phyloP scores from a whole-genome alignment of 2,888 invertebrate species.

The Aelia acuminata region DNA sequence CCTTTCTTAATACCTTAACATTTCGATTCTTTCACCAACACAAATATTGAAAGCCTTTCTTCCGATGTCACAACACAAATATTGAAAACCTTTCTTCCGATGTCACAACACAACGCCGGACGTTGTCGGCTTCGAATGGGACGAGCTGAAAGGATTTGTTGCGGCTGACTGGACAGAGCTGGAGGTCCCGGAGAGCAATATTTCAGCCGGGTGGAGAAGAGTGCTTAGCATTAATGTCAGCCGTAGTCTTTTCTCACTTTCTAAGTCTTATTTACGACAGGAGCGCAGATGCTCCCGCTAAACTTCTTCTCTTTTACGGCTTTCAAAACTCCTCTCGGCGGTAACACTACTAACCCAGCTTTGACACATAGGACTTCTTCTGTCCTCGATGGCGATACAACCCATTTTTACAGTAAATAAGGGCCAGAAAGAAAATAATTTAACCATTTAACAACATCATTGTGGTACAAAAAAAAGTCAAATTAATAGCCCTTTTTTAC shows the following conservation, averaged over 20 bases:
- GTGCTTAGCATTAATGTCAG: constrained; percentile 25
- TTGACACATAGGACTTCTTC: neutral
- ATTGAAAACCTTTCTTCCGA: neutral
- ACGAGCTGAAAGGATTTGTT: neutral
- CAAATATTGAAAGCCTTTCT: neutral
- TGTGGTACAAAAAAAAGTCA: too few relatives aligned
- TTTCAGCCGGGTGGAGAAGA: neutral
- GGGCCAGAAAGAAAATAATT: neutral
- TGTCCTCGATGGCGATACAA: neutral
- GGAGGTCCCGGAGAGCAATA: neutral
- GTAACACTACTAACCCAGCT: neutral
- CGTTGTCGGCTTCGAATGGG: neutral
- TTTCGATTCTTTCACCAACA: neutral
- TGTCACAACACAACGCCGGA: neutral
- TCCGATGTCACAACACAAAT: neutral
- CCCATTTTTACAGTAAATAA: neutral
- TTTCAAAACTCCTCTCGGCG: constrained; percentile 4
- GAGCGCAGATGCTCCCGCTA: constrained; percentile 20
- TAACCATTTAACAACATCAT: too few relatives aligned
- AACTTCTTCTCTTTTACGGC: constrained; percentile 30
- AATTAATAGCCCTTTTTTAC: too few relatives aligned
- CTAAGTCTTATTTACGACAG: constrained; percentile 26
- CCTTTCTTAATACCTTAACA: neutral
- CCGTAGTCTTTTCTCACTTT: constrained; percentile 15
- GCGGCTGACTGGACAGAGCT: neutral